Evolutionary conservation across 2,113 vertebrate genomes (phyloP).

Genomic region (Phaethon lepturus): DNA sequence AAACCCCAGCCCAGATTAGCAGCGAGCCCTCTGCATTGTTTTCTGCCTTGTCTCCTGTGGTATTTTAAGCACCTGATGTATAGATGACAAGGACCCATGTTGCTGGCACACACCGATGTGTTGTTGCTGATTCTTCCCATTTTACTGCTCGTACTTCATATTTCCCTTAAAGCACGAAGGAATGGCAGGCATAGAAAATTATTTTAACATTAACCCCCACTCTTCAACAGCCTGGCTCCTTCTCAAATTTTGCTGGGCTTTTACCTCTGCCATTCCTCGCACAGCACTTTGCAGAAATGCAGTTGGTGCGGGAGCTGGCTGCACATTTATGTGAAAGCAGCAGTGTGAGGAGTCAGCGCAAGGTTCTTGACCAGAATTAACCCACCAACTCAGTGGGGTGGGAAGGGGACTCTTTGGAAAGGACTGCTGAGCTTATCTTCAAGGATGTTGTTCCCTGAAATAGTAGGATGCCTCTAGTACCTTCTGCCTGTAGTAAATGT

Average conservation of each 20-base stretch:
- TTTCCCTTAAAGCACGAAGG: not conserved
- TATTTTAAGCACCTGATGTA: conserved; percentile 13
- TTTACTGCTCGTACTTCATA: not conserved
- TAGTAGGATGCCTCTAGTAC: not conserved
- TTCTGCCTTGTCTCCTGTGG: not conserved
- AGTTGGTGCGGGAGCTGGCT: not conserved
- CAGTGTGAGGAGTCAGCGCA: not conserved
- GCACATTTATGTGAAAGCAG: not conserved
- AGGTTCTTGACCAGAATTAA: not conserved
- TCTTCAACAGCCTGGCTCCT: not conserved
- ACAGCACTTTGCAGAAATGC: not conserved
- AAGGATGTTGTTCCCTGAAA: not conserved
- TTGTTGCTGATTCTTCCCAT: not conserved
- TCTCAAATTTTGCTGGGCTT: not conserved
- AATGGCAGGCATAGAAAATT: not conserved
- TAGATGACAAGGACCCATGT: not conserved
- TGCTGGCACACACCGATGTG: not conserved
- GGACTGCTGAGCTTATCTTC: not conserved
- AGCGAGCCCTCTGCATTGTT: not conserved
- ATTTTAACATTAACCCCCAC: not conserved
- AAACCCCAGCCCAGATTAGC: not conserved
- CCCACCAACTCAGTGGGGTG: not conserved
- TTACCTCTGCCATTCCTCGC: not conserved
- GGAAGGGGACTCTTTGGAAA: not conserved
- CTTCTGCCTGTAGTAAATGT: not conserved